Evolutionary conservation across 2,113 vertebrate species (phyloP).

Genomic region (Spilogale gracilis): DNA sequence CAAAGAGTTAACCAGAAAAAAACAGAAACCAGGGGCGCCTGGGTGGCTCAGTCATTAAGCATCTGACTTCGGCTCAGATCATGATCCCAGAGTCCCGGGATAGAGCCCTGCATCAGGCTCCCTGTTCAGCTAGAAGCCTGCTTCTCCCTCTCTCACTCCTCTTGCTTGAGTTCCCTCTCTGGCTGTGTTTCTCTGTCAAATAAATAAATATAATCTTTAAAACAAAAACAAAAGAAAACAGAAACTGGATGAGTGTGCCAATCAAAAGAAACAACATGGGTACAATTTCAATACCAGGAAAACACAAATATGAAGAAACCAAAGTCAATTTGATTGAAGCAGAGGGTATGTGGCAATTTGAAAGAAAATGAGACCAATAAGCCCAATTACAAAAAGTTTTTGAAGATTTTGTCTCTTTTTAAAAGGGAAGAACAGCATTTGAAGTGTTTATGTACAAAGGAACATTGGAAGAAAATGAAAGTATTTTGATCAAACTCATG

Average conservation of each 20-base stretch:
- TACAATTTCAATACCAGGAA: neutral
- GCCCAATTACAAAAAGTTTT: neutral
- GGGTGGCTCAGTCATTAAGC: no score
- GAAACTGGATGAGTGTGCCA: neutral
- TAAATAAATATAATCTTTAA: no score
- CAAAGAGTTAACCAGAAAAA: neutral
- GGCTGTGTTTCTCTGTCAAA: no score
- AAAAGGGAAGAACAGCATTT: neutral
- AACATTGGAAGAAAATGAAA: neutral
- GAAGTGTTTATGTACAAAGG: neutral
- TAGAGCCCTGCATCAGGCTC: no score
- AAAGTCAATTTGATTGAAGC: neutral
- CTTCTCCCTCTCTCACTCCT: no score
- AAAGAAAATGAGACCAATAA: neutral
- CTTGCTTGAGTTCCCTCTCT: no score
- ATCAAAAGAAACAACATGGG: neutral
- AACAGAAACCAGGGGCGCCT: neutral
- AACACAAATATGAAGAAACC: neutral
- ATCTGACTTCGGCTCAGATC: no score
- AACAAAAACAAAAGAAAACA: neutral
- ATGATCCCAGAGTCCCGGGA: no score
- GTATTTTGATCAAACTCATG: slow-evolving; percentile 14
- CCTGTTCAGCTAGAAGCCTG: no score
- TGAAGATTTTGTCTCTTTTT: neutral
- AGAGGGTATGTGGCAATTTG: neutral